Conservation (phyloP, 2,113 vertebrate genomes). For the Grallaria varia region DNA sequence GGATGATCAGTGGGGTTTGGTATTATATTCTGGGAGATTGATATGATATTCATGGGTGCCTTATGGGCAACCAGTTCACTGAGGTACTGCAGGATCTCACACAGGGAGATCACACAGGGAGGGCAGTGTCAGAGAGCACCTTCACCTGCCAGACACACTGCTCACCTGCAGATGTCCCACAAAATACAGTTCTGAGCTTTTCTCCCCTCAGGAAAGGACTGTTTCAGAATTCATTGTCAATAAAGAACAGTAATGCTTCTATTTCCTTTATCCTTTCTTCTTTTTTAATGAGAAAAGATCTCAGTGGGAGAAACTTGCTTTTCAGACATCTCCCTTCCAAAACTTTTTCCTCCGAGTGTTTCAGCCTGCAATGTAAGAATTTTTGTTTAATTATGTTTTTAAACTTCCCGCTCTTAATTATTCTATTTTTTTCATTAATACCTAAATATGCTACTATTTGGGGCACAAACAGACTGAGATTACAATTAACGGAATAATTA, state of each 20-base stretch:
- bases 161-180: background rate
- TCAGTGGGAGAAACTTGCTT: constrained; percentile 15
- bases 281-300: background rate
- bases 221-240: background rate
- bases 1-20: background rate
- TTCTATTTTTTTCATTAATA: constrained; percentile 67
- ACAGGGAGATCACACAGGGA: background rate
- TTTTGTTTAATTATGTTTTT: constrained; percentile 76
- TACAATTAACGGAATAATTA: constrained; percentile 84
- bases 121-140: background rate
- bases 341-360: constrained; percentile 38
- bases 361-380: constrained; percentile 32
- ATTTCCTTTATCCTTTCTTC: background rate
- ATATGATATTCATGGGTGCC: background rate
- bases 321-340: constrained; percentile 36
- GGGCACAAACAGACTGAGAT: constrained; percentile 81
- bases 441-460: constrained; percentile 79
- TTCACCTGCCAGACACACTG: background rate
- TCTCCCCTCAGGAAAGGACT: background rate
- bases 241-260: background rate
- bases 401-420: constrained; percentile 76
- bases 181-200: background rate
- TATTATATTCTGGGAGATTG: background rate
- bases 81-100: background rate
- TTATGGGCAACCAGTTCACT: background rate